Evolutionary conservation across 2,797 vertebrate species (phyloP), one percentile per base, ranked within the genome.

Genomic region (Rhincodon typus): DNA sequence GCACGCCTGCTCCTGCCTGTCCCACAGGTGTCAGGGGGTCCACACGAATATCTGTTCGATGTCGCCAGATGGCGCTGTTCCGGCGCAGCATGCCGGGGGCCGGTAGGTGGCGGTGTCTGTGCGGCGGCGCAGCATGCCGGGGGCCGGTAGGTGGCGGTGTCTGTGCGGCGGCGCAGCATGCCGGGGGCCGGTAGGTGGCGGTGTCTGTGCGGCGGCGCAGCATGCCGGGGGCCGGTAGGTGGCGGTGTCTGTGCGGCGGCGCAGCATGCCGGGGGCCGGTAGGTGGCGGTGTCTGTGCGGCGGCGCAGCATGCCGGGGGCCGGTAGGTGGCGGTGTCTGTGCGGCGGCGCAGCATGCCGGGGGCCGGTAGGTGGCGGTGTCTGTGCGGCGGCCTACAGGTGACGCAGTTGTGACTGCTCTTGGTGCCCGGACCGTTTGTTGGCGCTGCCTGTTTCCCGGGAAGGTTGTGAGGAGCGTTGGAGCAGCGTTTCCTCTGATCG

Each of bases 401-500:
- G 88, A 57, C 88, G 88, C 57, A 66, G 57, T 91, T n/a, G 57
- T 34, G 53, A 30, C 4, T 53, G 23, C 5, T 46, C 0, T 62
- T 57, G n/a, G 77, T 17, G n/a, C 12, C 88, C 86, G 86, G 86
- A 88, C 50, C 88, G 13, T 91, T 91, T 91, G 88, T 91, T 57
- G 53, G 88, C 19, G 57, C 34, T 91, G 53, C 15, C 27, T 91
- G 57, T 91, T 91, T 91, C 57, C 88, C 88, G 88, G 88, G 88
- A 34, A 91, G 88, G 57, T 30, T 62, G 88, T 62, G 53, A 4
- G 30, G 30, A 4, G 57, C 53, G 30, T 53, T 30, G 88, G 88
- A 91, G 88, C 88, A 3, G 72, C 57, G 34, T 15, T n/a, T 15
- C 8, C 6, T 62, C 34, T n/a, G 88, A 91, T 19, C n/a, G 30